These are phyloP conservation scores for Coptodon bakossiorum DNA, from an alignment of 2,113 vertebrate species.

Conservation along the genomic window DNA sequence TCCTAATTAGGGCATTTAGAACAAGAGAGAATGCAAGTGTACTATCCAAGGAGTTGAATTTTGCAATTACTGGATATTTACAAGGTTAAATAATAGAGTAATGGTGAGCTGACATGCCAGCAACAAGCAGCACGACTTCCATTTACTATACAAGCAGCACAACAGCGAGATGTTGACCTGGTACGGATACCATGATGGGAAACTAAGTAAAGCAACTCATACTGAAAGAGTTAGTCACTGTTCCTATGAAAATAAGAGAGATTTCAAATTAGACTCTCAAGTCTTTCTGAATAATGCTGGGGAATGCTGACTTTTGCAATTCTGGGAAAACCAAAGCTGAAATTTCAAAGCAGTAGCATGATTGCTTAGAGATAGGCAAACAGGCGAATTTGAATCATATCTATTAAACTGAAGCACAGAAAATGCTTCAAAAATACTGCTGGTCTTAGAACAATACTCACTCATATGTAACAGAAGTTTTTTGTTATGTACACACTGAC, in stretches of 20 bases:
- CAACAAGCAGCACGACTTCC: neutral
- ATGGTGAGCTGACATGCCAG: constrained; percentile 14
- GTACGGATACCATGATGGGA: neutral
- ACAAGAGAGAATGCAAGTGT: constrained; percentile 20
- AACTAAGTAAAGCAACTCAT: neutral
- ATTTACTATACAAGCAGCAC: neutral
- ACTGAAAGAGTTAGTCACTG: neutral
- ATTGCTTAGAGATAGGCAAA: neutral
- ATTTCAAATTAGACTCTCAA: neutral
- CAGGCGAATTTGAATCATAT: neutral
- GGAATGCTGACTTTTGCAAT: neutral
- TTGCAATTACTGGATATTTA: constrained; percentile 50
- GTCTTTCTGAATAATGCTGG: neutral
- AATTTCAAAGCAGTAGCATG: neutral
- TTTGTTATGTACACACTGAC: neutral
- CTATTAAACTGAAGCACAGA: neutral
- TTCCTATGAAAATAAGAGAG: neutral
- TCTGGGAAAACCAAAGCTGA: neutral
- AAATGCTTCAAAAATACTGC: neutral
- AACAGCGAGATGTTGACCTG: neutral
- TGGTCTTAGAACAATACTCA: neutral
- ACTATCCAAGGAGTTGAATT: constrained; percentile 15
- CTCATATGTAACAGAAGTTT: neutral
- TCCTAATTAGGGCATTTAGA: constrained; percentile 38
- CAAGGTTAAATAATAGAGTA: constrained; percentile 41